Evolutionary conservation across 2,113 vertebrate species (phyloP).

Genomic region (Solea senegalensis): DNA sequence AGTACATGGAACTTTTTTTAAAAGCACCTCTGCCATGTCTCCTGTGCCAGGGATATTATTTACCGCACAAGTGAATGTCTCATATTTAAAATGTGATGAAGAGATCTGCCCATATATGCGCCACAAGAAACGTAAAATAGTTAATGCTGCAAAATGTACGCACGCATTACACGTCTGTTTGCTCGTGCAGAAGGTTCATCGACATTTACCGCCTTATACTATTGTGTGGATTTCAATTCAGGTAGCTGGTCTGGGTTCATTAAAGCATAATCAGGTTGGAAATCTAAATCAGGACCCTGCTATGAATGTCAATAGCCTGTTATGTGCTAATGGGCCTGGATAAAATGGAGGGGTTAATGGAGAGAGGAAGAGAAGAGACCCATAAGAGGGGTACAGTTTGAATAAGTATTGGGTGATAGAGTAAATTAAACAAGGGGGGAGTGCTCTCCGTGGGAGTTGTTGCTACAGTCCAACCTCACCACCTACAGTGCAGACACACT

Average conservation of each 20-base stretch:
- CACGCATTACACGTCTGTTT: constrained; percentile 17
- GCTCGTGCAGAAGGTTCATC: not conserved
- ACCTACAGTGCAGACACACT: not conserved
- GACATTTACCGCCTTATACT: constrained; percentile 35
- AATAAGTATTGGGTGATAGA: constrained; percentile 60
- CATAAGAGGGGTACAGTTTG: constrained; percentile 65
- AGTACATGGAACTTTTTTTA: not conserved
- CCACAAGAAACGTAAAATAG: not conserved
- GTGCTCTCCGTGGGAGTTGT: constrained; percentile 17
- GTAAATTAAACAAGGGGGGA: constrained; percentile 38
- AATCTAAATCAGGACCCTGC: constrained; percentile 77
- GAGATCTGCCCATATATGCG: not conserved
- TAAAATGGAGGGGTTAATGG: constrained; percentile 31
- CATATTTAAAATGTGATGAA: constrained; percentile 8
- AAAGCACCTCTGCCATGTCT: not conserved
- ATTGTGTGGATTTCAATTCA: constrained; percentile 63
- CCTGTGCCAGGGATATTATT: not conserved
- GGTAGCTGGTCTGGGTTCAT: constrained; percentile 61
- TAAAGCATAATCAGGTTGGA: constrained; percentile 78
- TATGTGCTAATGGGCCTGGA: constrained; percentile 78
- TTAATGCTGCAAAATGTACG: not conserved
- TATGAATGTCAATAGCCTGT: constrained; percentile 80
- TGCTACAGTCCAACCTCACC: constrained; percentile 13
- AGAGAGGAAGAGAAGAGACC: constrained; percentile 34
- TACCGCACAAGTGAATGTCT: constrained; percentile 12